These are phyloP conservation scores for Procambarus clarkii DNA, from an alignment of 1,140 invertebrate genomes.

Conservation along the genomic window DNA sequence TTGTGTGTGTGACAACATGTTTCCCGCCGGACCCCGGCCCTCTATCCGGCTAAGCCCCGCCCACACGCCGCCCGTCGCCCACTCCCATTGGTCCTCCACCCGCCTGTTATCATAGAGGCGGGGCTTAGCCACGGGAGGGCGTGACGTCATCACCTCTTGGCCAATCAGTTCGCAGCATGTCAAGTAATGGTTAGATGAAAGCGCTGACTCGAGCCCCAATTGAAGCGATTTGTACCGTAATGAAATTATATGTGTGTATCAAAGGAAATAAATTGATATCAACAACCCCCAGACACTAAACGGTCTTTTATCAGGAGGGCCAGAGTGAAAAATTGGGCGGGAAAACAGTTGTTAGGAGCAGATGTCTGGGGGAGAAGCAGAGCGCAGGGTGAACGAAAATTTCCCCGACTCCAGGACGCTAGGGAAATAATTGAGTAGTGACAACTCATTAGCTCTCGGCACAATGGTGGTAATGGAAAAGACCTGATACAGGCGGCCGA, in stretches of 20 bases:
- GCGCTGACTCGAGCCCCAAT: constrained; percentile 72
- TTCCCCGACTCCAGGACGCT: constrained; percentile 50
- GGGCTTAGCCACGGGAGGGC: constrained; percentile 39
- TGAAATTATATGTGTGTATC: constrained; percentile 74
- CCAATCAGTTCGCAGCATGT: constrained; percentile 65
- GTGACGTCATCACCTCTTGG: constrained; percentile 61
- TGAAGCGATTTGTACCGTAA: constrained; percentile 73
- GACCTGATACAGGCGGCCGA: constrained; percentile 51
- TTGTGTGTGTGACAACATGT: constrained; percentile 54
- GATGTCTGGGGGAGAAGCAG: constrained; percentile 44
- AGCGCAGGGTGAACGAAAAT: neutral
- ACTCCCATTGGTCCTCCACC: constrained; percentile 41
- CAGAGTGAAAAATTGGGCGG: constrained; percentile 68
- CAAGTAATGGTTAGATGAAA: constrained; percentile 73
- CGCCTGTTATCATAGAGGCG: constrained; percentile 44
- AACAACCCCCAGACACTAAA: constrained; percentile 72
- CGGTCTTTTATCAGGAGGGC: constrained; percentile 72
- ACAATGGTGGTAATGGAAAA: constrained; percentile 69
- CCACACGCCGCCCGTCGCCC: neutral
- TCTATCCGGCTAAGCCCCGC: neutral
- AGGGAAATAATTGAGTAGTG: constrained; percentile 66
- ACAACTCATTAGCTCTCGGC: constrained; percentile 66
- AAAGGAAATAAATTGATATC: constrained; percentile 73
- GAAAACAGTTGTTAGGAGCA: constrained; percentile 72
- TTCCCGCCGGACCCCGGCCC: constrained; percentile 29